These are phyloP conservation scores for Condylura cristata DNA, from an alignment of 2,113 vertebrate species.

Conservation along the genomic window DNA sequence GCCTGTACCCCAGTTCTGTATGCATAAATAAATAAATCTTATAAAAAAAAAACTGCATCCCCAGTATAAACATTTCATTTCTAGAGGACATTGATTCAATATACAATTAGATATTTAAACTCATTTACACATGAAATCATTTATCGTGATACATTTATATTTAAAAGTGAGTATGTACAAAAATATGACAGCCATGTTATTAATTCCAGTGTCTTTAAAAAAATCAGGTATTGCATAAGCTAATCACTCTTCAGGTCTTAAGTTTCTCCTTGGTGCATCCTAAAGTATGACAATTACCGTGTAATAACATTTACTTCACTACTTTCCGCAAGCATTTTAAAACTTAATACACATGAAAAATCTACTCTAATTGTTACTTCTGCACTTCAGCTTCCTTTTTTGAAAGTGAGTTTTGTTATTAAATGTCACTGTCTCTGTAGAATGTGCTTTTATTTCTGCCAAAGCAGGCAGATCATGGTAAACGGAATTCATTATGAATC, in stretches of 20 bases:
- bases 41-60: neutral
- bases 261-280: neutral
- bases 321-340: neutral
- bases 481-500: neutral
- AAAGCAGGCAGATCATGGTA: constrained; percentile 14
- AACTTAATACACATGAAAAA: neutral
- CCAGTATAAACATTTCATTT: neutral
- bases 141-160: neutral
- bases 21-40: no score
- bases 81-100: neutral
- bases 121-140: neutral
- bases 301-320: constrained; percentile 13
- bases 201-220: constrained; percentile 22
- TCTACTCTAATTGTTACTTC: neutral
- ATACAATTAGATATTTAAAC: constrained; percentile 9
- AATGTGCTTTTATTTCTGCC: neutral
- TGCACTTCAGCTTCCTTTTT: neutral
- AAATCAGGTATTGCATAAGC: neutral
- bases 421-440: neutral
- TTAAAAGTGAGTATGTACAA: neutral
- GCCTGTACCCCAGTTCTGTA: no score
- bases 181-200: neutral
- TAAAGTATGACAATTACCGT: neutral
- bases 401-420: neutral
- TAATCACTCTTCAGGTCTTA: neutral